Percentiles rank a stretch among this genome's conserved stretches.
phyloP scores from a whole-genome alignment of 2,888 invertebrate species.

The Eupithecia vulgata region DNA sequence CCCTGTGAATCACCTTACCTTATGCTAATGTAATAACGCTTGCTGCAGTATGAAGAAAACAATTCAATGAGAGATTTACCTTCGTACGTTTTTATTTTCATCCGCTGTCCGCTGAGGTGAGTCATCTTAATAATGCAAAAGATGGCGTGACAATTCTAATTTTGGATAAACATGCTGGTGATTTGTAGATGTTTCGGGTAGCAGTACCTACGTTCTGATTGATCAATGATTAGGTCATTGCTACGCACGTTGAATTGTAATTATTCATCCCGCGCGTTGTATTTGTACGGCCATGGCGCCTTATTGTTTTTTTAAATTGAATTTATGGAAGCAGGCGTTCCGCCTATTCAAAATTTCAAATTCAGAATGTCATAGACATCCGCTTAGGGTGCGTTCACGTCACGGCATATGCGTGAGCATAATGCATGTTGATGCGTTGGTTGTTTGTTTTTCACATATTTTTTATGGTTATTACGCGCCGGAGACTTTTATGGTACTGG shows the following conservation, averaged over 20 bases:
- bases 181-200: neutral
- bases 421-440: conserved; percentile 49
- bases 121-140: neutral
- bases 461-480: conserved; percentile 63
- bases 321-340: neutral
- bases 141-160: neutral
- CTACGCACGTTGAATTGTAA: conserved; percentile 5
- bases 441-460: conserved; percentile 54
- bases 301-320: neutral
- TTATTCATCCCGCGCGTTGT: neutral
- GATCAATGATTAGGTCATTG: neutral
- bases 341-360: conserved; percentile 21
- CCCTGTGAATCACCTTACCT: conserved; percentile 42
- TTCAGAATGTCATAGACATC: conserved; percentile 29
- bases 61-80: conserved; percentile 1
- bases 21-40: conserved; percentile 45
- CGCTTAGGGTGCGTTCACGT: conserved; percentile 39
- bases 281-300: conserved; percentile 3
- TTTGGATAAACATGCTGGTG: neutral
- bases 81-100: conserved; percentile 9
- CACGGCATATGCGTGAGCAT: conserved; percentile 40
- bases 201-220: neutral
- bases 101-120: conserved; percentile 10
- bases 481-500: conserved; percentile 60
- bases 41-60: conserved; percentile 20